Evolutionary conservation across 2,888 invertebrate genomes (phyloP), one percentile per base, ranked within the genome.

Genomic region (Arrhopalites spinosus): DNA sequence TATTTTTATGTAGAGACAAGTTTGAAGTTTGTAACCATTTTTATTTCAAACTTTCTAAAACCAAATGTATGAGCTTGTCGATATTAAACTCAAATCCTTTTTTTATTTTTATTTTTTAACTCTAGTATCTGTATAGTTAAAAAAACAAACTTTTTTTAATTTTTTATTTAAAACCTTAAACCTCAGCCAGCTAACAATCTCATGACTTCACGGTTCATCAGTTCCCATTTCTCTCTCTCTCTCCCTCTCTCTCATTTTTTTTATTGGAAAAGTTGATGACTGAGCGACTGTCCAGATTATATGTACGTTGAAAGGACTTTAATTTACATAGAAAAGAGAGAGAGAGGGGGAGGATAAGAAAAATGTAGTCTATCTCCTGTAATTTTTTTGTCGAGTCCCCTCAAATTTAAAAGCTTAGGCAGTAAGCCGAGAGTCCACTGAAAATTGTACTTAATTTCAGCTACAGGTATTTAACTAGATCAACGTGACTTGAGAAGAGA

Each of bases 381-480:
- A 53, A 53, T 20, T 53, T 20, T 50, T 20, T 50, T 53, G 20
- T 53, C 20, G n/a, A 17, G 13, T 59, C 15, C 5, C 53, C 53
- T 15, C 17, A 53, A 8, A 7, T 36, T 36, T 36, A 27, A 20
- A 59, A 11, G 27, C 15, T 59, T 3, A 15, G 1, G 27, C 5
- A 36, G 36, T 36, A 11, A 3, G 36, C 11, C 11, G 36, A 50
- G n/a, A 23, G 25, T 59, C 64, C 29, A 64, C 36, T 66, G 59
- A 36, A 45, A 70, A 75, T 75, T 77, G 68, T 66, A 64, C 53
- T 76, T 78, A 80, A 78, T 80, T 80, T 75, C 43, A 76, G 79
- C 77, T 78, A 80, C 81, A 81, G 78, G 81, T 80, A 78, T 81
- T 81, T 81, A 81, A 80, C 80, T 75, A 80, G 79, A 79, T 75